Base-by-base conservation (phyloP, 92 coral and sea anemone species). In the Blastomussa wellsi region DNA sequence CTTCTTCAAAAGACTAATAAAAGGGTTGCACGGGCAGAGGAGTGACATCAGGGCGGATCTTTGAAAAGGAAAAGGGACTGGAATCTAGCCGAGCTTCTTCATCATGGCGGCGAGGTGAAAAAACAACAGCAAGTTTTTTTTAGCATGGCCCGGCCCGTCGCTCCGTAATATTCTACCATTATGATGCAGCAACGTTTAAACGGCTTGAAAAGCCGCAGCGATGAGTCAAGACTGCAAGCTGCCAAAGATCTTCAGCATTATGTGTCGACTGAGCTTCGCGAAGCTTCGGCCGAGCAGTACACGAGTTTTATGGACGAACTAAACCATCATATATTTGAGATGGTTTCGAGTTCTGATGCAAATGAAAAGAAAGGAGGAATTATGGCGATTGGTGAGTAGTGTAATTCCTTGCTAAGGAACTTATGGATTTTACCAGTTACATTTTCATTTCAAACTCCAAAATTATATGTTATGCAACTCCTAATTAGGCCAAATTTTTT, bases 341-440 rank as follows among this genome's bases (percentile, higher is more conserved):
- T 97, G 99, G 98, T 95, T 41, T 97, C 99, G 15, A 97, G 99
- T 79, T 88, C 97, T n/a, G 99, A 97, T 77, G 97, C 95, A 3
- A 95, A 93, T 78, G 99, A 97, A 85, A 97, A 97, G 87, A 97
- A 97, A 80, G 99, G 99, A 51, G 99, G 99, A 74, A 97, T 97
- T 35, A 89, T 97, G 90, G 99, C 99, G 24, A 97, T 97, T 68
- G 98, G 98, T 94, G 76, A 90, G 94, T 75, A 26, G 9, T 8
- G 11, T 26, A 32, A 28, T 22, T 72, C 39, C 76, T 32, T 47
- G 14, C 38, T 22, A 11, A n/a, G 19, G 55, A n/a, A 24, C 7
- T 41, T 41, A 41, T 31, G 37, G 15, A 33, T 66, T 1, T 66
- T 29, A 32, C 9, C 39, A 19, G 8, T 4, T 7, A 41, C 26